A percentile compares a stretch with the other conserved stretches of the same genome.
These are phyloP conservation scores for Cheirogaleus medius DNA, from an alignment of 2,113 vertebrate genomes.

Conservation along the genomic window DNA sequence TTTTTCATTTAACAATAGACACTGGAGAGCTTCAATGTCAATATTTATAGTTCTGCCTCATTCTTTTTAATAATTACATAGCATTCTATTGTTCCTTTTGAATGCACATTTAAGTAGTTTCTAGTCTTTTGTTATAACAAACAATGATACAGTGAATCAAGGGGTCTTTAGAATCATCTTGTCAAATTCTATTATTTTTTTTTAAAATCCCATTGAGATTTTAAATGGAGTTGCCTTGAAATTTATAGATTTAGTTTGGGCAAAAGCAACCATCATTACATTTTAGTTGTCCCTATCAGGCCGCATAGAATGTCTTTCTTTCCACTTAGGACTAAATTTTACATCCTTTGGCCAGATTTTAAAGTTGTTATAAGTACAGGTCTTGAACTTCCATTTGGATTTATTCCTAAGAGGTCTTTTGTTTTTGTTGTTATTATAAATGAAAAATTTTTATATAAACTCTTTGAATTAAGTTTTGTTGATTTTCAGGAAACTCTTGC, in stretches of 20 bases:
- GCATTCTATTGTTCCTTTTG: background rate
- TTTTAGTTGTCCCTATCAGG: background rate
- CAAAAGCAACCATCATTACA: background rate
- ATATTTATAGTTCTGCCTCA: background rate
- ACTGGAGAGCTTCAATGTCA: background rate
- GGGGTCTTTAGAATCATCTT: no score
- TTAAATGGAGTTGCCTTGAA: background rate
- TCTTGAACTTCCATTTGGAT: background rate
- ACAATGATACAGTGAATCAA: no score
- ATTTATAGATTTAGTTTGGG: background rate
- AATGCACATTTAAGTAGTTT: background rate
- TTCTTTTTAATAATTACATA: slow-evolving; percentile 16
- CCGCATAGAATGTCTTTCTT: background rate
- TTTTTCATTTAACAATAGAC: background rate
- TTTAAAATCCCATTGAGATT: no score
- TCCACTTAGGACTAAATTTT: background rate
- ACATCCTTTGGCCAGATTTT: background rate
- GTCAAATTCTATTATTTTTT: no score
- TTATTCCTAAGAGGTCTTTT: background rate
- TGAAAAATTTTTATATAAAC: background rate
- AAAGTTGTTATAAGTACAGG: background rate
- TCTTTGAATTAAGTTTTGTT: background rate
- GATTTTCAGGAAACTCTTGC: background rate
- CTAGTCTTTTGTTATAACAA: no score
- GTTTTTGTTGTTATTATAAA: background rate